Evolutionary conservation across 2,888 invertebrate species (phyloP).

Genomic region (Microctonus brassicae): DNA sequence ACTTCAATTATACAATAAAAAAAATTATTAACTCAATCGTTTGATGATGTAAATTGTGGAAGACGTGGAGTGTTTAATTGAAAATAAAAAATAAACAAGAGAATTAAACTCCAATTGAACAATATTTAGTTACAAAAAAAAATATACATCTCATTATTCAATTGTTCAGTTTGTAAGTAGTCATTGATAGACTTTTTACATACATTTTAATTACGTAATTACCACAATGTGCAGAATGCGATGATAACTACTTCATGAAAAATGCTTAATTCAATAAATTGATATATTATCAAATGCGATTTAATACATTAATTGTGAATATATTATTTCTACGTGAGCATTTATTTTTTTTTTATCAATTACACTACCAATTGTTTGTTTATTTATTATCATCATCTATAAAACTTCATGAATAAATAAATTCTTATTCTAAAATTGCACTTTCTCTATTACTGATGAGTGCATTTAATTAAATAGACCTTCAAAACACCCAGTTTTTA

Average conservation of each 20-base stretch:
- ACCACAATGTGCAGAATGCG: too few species aligned
- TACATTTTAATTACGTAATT: too few species aligned
- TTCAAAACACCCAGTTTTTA: conserved; percentile 9
- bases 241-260: too few species aligned
- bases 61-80: neutral
- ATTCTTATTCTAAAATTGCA: neutral
- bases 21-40: neutral
- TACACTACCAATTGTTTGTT: neutral
- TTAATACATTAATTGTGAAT: neutral
- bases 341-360: neutral
- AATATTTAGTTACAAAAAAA: neutral
- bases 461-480: too few species aligned
- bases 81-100: neutral
- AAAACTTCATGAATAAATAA: conserved; percentile 12
- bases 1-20: too few species aligned
- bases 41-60: neutral
- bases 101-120: neutral
- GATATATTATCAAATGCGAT: neutral
- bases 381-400: too few species aligned
- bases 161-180: too few species aligned
- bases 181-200: too few species aligned
- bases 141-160: too few species aligned
- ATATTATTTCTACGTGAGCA: conserved; percentile 17
- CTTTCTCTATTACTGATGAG: neutral
- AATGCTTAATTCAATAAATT: too few species aligned